These are phyloP conservation scores for Agrilus planipennis DNA, from an alignment of 1,140 invertebrate species.

Conservation along the genomic window DNA sequence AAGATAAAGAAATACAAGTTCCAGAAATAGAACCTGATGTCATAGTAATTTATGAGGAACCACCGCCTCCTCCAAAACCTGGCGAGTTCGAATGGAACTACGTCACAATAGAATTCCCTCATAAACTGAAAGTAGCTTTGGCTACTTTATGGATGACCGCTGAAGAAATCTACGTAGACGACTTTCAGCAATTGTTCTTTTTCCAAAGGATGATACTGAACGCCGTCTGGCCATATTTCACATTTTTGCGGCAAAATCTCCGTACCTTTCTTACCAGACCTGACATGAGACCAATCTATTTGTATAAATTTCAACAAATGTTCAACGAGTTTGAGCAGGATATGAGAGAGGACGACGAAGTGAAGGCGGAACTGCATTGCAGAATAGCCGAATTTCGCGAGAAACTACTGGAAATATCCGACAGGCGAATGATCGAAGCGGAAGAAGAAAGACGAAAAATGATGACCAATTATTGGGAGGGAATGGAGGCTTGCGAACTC, in stretches of 20 bases:
- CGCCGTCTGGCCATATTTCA: constrained; percentile 38
- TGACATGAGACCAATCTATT: constrained; percentile 40
- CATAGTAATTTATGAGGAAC: constrained; percentile 4
- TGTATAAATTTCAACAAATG: constrained; percentile 39
- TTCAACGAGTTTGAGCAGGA: constrained; percentile 45
- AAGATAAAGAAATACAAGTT: constrained; percentile 23
- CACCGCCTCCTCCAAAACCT: constrained; percentile 19
- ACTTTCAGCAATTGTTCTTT: constrained; percentile 41
- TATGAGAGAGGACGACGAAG: constrained; percentile 37
- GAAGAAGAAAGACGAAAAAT: constrained; percentile 37
- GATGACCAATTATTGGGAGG: constrained; percentile 40
- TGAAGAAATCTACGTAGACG: constrained; percentile 41
- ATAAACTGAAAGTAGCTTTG: constrained; percentile 32
- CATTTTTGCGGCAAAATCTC: constrained; percentile 39
- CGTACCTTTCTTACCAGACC: constrained; percentile 38
- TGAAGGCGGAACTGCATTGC: constrained; percentile 36
- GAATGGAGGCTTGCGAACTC: constrained; percentile 37
- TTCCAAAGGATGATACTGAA: constrained; percentile 39
- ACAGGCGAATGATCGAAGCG: constrained; percentile 37
- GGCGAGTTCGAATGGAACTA: constrained; percentile 43
- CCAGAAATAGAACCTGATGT: constrained; percentile 16
- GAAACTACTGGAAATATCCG: constrained; percentile 38
- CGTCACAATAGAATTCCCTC: constrained; percentile 33
- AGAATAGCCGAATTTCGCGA: constrained; percentile 33
- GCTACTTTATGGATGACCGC: constrained; percentile 42